Base-by-base conservation (phyloP, 2,797 vertebrate genomes). In the Sebastes trivittatus region DNA sequence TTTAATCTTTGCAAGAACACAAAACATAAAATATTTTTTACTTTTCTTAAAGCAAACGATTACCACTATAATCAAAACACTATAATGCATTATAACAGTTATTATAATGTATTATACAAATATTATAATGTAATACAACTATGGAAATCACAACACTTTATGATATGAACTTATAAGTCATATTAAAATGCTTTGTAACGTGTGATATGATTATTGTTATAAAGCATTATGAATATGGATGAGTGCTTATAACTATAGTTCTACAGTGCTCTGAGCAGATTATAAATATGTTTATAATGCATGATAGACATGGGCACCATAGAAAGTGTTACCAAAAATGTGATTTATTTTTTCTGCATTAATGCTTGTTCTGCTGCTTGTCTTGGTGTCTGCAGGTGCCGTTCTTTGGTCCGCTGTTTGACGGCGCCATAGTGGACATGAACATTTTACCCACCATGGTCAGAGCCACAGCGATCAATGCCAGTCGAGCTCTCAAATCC, bases 341-440 rank as follows among this genome's bases (percentile, higher is more conserved):
- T 7, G 9, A 58, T 60, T 38, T 52, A 16, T 54, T 34, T 11
- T 42, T 13, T 27, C 30, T 58, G 3, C 62, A 4, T 67, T 42
- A 10, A 18, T 42, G 5, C 11, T 10, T 34, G 13, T 23, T 54
- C 63, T 36, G 2, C 13, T 20, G 0, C 52, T 22, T 29, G 11
- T 30, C 16, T 83, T 34, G 64, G 23, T 68, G 4, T 84, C 36
- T 81, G 13, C n/a, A 99, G 98, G 97, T 99, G 89, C 98, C 97
- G 2, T 99, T 98, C 94, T 99, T 99, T 83, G 98, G 98, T 83
- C 98, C 98, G 4, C 95, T 99, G 88, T 99, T 99, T 89, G 98
- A 99, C 84, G 98, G 98, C 82, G 97, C 98, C 95, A 97, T 99
- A 86, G 98, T 99, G 89, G 98, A 99, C 94, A 97, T 97, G 91